Percentiles rank a stretch among this genome's conserved stretches.
Evolutionary conservation across 1,140 invertebrate genomes (phyloP).

Genomic region (Muscidifurax raptorellus): DNA sequence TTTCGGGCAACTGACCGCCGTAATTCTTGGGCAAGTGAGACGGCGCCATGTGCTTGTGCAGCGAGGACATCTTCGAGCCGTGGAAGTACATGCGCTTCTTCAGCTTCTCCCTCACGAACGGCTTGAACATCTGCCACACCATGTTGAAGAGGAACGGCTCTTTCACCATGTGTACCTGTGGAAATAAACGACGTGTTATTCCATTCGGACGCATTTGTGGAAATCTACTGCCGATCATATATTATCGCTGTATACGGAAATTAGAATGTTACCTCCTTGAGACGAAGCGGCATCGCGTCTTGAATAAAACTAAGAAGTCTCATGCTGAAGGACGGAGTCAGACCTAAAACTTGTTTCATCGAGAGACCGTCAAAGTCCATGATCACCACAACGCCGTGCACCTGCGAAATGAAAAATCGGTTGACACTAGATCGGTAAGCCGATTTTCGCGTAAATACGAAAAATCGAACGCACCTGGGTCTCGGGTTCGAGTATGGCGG

Average conservation of each 20-base stretch:
- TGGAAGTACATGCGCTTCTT: constrained; percentile 87
- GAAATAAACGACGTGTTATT: not conserved
- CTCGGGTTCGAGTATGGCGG: constrained; percentile 83
- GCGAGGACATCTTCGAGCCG: constrained; percentile 82
- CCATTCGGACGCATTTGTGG: not conserved
- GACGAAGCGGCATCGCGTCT: constrained; percentile 90
- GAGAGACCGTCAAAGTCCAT: constrained; percentile 87
- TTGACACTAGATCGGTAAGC: not conserved
- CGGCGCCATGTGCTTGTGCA: constrained; percentile 82
- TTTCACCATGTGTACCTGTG: constrained; percentile 89
- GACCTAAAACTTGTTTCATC: constrained; percentile 83
- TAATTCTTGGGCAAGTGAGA: constrained; percentile 85
- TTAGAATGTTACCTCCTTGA: constrained; percentile 81
- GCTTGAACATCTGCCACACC: constrained; percentile 91
- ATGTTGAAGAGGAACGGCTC: constrained; percentile 92
- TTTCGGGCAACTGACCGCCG: constrained; percentile 83
- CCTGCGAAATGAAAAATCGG: constrained; percentile 58
- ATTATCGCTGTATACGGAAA: too few relatives aligned
- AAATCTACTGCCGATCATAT: too few relatives aligned
- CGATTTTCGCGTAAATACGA: not conserved
- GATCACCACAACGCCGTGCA: constrained; percentile 84
- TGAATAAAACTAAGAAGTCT: constrained; percentile 87
- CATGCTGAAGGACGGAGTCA: constrained; percentile 85
- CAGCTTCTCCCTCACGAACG: constrained; percentile 90
- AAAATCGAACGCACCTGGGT: constrained; percentile 76